Base-by-base conservation (phyloP, 1,140 invertebrate genomes). In the Drosophila rufa region DNA sequence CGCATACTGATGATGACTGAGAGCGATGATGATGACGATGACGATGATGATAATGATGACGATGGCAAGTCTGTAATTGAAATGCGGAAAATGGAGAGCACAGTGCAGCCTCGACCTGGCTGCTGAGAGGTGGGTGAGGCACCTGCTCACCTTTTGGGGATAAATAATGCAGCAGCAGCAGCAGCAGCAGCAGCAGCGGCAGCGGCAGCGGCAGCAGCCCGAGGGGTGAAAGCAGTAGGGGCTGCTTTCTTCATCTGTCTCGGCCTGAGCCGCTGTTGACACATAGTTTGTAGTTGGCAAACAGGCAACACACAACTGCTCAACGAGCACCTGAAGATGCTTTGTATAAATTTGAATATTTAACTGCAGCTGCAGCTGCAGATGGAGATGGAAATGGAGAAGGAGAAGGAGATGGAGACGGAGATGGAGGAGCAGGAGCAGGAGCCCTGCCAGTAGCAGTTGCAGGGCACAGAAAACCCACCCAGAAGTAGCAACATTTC, bases 311-410 rank as follows among this genome's bases (percentile, higher is more conserved):
- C 69, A 78, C 75, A 82, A 57, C 74, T 78, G 60, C 80, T 78
- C 75, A 70, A 74, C 76, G 70, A 67, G 81, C 78, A 83, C 76
- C 77, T 84, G 80, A 89, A 87, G 84, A 89, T 84, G 85, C 85
- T 79, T 87, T 84, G 84, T 89, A 87, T 87, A 87, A 87, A 87
- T 87, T 87, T 87, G 84, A 87, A 87, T 87, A 90, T 87, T 89
- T 80, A 87, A 90, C 71, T 79, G 66, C 76, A 79, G 60, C 50
- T 45, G 59, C 70, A 51, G 59, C 27, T 46, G 65, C 58, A 64
- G 59, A 55, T 38, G 33, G 33, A n/a, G 22, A 58, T 62, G 60
- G 50, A 51, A 27, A 17, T 33, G 50, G 50, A 48, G 51, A 33
- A 25, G 62, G 27, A 60, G 9, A 36, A 25, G 47, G 33, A 27